A percentile compares a stretch with the other conserved stretches of the same genome.
phyloP scores from a whole-genome alignment of 2,797 vertebrate genomes.

The Catamblyrhynchus diadema region DNA sequence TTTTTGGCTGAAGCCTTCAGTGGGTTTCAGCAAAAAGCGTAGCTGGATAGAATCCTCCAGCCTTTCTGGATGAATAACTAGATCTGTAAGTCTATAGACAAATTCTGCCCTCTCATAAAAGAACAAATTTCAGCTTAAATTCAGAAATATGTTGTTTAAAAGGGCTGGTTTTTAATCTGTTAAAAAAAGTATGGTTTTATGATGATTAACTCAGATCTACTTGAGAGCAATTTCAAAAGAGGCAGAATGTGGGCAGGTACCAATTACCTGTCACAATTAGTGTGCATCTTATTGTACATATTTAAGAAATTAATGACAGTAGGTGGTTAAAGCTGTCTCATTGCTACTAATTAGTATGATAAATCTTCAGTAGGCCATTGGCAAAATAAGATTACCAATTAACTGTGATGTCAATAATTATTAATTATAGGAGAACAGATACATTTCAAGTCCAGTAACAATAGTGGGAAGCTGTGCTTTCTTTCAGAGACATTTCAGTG shows the following conservation, averaged over 20 bases:
- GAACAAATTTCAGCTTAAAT: neutral
- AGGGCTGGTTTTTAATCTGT: neutral
- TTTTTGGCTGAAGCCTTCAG: neutral
- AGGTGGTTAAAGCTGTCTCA: slow-evolving; percentile 52
- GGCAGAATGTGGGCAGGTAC: slow-evolving; percentile 32
- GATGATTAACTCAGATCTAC: slow-evolving; percentile 1
- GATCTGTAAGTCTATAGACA: neutral
- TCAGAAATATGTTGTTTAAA: neutral
- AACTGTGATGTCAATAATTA: slow-evolving; percentile 33
- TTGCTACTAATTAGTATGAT: slow-evolving; percentile 55
- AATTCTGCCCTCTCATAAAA: neutral
- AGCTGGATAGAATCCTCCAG: neutral
- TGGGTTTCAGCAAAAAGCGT: neutral
- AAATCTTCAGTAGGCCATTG: slow-evolving; percentile 20
- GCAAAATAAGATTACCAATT: slow-evolving; percentile 51
- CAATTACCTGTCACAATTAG: slow-evolving; percentile 40
- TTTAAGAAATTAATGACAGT: slow-evolving; percentile 62
- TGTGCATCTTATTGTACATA: slow-evolving; percentile 47
- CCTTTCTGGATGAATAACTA: neutral
- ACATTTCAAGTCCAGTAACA: slow-evolving; percentile 18
- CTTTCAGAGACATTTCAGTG: neutral
- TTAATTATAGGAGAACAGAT: slow-evolving; percentile 46
- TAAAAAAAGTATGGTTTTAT: neutral
- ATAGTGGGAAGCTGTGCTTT: neutral
- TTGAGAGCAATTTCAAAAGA: neutral